Conservation (phyloP, 2,888 invertebrate genomes). For the Heliothis peltigera region DNA sequence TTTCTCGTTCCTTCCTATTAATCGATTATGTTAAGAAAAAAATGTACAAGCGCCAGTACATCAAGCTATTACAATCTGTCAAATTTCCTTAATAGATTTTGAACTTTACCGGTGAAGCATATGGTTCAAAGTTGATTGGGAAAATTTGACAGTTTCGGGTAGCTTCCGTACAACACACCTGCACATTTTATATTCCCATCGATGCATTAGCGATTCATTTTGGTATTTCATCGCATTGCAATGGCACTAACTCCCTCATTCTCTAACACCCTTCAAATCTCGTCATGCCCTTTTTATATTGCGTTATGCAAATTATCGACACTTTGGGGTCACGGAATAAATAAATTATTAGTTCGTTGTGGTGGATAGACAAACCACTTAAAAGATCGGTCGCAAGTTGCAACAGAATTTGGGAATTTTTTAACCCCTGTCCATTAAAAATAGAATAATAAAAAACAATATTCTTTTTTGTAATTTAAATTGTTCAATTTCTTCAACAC, state of each 20-base stretch:
- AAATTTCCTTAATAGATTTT: too few species aligned
- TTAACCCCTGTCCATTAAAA: too few species aligned
- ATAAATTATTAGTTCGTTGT: conserved; percentile 54
- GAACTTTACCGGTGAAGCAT: too few species aligned
- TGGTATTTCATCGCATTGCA: conserved; percentile 84
- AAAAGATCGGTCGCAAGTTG: conserved; percentile 2
- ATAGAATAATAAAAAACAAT: too few species aligned
- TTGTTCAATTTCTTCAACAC: too few species aligned
- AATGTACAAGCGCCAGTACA: too few species aligned
- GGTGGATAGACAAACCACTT: conserved; percentile 24
- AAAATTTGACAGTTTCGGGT: too few species aligned
- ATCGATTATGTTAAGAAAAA: neutral
- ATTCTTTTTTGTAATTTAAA: too few species aligned
- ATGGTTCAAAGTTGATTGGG: too few species aligned
- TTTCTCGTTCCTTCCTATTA: conserved; percentile 20
- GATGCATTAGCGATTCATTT: conserved; percentile 86
- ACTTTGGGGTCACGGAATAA: conserved; percentile 57
- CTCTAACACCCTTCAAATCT: conserved; percentile 63
- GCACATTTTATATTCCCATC: conserved; percentile 58
- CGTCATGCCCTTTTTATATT: conserved; percentile 76
- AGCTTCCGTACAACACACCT: conserved; percentile 56
- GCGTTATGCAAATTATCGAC: conserved; percentile 81
- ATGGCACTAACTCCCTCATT: conserved; percentile 72
- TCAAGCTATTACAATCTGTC: too few species aligned
- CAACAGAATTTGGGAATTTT: too few species aligned